A percentile compares a stretch with the other conserved stretches of the same genome.
These are phyloP conservation scores for Whitmania pigra DNA, from an alignment of 1,140 invertebrate genomes.

Conservation along the genomic window DNA sequence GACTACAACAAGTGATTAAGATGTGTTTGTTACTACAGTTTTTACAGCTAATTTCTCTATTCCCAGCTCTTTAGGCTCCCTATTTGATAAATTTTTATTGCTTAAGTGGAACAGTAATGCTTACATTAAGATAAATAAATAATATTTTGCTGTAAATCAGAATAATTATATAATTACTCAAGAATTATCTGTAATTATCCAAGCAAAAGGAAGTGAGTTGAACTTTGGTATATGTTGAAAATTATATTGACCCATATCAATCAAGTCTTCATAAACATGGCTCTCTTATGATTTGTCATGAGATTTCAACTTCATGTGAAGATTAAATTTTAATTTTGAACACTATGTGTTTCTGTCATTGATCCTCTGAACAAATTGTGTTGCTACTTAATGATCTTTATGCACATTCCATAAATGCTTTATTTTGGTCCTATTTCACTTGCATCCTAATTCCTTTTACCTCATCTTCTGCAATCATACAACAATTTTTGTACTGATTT, in stretches of 20 bases:
- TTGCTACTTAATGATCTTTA: not conserved
- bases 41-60: not conserved
- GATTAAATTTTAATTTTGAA: not conserved
- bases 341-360: too few species aligned
- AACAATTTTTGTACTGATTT: too few species aligned
- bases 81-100: not conserved
- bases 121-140: not conserved
- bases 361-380: not conserved
- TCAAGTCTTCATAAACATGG: too few species aligned
- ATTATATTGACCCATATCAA: too few species aligned
- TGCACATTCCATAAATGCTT: too few species aligned
- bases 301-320: not conserved
- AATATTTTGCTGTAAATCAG: not conserved
- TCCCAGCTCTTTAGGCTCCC: not conserved
- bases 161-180: too few species aligned
- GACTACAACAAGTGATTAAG: constrained; percentile 69
- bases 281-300: too few species aligned
- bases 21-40: not conserved
- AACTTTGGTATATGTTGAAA: too few species aligned
- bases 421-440: not conserved
- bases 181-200: too few species aligned
- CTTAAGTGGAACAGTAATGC: not conserved
- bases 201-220: too few species aligned
- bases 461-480: too few species aligned
- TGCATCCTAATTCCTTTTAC: too few species aligned